Percentiles rank a stretch among this genome's conserved stretches.
Evolutionary conservation across 2,113 vertebrate species (phyloP).

Genomic region (Megaleporinus macrocephalus): DNA sequence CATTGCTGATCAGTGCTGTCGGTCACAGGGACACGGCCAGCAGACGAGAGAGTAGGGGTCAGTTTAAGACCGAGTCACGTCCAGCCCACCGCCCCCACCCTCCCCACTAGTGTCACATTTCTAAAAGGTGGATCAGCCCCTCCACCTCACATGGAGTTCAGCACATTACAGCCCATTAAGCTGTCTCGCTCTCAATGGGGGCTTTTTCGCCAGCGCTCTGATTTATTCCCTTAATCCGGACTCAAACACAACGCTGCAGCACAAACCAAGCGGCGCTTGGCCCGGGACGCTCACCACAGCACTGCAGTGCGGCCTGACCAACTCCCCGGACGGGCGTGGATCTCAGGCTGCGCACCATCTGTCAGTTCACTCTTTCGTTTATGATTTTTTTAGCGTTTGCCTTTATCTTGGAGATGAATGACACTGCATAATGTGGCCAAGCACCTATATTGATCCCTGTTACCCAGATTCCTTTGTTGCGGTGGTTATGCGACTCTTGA

Average conservation of each 20-base stretch:
- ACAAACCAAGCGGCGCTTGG: slow-evolving; percentile 35
- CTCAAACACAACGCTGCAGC: slow-evolving; percentile 46
- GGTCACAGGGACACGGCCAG: not conserved
- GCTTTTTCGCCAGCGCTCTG: slow-evolving; percentile 62
- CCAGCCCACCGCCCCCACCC: slow-evolving; percentile 15
- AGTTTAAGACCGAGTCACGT: slow-evolving; percentile 18
- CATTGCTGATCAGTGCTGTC: not conserved
- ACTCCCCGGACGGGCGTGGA: slow-evolving; percentile 18
- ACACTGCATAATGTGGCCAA: not conserved
- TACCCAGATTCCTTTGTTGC: slow-evolving; percentile 18
- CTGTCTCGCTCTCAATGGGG: slow-evolving; percentile 69
- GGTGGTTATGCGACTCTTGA: not conserved
- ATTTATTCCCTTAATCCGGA: slow-evolving; percentile 70
- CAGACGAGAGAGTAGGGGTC: not conserved
- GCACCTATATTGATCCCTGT: not conserved
- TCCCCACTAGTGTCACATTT: slow-evolving; percentile 63
- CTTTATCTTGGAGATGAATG: not conserved
- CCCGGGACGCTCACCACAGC: not conserved
- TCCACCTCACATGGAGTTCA: slow-evolving; percentile 62
- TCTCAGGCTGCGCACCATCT: slow-evolving; percentile 58
- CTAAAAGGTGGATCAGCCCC: slow-evolving; percentile 64
- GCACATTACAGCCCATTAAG: slow-evolving; percentile 72
- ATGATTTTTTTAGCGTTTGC: not conserved
- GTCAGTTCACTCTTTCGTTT: slow-evolving; percentile 26
- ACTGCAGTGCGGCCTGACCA: slow-evolving; percentile 27